Evolutionary conservation across 2,888 invertebrate species (phyloP).

Genomic region (Druceiella hillmani): DNA sequence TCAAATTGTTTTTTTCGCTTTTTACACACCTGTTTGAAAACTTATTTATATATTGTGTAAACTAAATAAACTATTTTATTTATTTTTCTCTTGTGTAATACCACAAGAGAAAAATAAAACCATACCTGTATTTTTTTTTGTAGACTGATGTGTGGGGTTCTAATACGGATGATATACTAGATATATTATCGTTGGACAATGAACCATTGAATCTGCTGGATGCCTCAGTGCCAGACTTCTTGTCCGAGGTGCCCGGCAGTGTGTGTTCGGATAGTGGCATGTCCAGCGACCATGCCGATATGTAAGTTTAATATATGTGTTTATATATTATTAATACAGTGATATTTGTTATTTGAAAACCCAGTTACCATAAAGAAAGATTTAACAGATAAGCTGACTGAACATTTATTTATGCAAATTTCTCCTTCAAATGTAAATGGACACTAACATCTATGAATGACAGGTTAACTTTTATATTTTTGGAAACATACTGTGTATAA

Average conservation of each 20-base stretch:
- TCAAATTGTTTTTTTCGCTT: too few relatives aligned
- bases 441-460: too few relatives aligned
- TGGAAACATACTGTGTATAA: too few relatives aligned
- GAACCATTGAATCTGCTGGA: slow-evolving; percentile 56
- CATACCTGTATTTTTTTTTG: too few relatives aligned
- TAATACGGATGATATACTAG: slow-evolving; percentile 59
- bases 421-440: too few relatives aligned
- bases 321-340: slow-evolving; percentile 11
- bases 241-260: slow-evolving; percentile 40
- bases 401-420: too few relatives aligned
- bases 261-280: slow-evolving; percentile 65
- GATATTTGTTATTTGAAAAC: slow-evolving; percentile 13
- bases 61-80: too few relatives aligned
- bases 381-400: slow-evolving; percentile 1
- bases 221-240: slow-evolving; percentile 46
- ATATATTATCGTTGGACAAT: slow-evolving; percentile 61
- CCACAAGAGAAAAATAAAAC: too few relatives aligned
- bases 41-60: too few relatives aligned
- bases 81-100: background rate
- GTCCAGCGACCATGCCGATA: slow-evolving; percentile 56
- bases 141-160: slow-evolving; percentile 44
- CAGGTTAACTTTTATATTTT: too few relatives aligned
- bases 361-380: slow-evolving; percentile 7
- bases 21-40: too few relatives aligned
- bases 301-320: slow-evolving; percentile 35